Evolutionary conservation across 1,140 invertebrate genomes (phyloP).

Genomic region (Drosophila micromelanica): DNA sequence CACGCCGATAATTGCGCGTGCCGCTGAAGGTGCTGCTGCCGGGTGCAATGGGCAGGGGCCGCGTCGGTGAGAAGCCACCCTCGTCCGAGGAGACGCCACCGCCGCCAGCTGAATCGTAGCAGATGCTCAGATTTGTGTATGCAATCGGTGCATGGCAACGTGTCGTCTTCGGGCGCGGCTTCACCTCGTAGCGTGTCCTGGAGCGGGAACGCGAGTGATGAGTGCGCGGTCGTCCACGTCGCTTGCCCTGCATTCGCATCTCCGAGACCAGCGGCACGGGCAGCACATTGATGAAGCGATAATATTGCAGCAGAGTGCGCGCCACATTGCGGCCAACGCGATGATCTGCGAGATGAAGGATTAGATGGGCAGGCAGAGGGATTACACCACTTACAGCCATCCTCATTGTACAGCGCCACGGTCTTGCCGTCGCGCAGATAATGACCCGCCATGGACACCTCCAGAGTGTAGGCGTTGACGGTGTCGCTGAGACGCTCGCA

Average conservation of each 20-base stretch:
- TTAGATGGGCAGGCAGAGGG: neutral
- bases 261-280: slow-evolving; percentile 86
- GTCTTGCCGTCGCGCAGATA: slow-evolving; percentile 87
- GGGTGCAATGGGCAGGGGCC: slow-evolving; percentile 64
- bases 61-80: slow-evolving; percentile 71
- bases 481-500: slow-evolving; percentile 89
- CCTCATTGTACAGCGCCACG: slow-evolving; percentile 93
- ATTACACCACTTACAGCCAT: slow-evolving; percentile 89
- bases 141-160: slow-evolving; percentile 87
- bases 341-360: slow-evolving; percentile 81
- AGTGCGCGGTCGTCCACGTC: slow-evolving; percentile 83
- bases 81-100: slow-evolving; percentile 83
- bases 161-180: slow-evolving; percentile 86
- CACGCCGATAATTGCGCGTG: slow-evolving; percentile 70
- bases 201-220: slow-evolving; percentile 85
- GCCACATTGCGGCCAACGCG: slow-evolving; percentile 91
- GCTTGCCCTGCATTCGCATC: slow-evolving; percentile 85
- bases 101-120: slow-evolving; percentile 85
- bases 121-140: slow-evolving; percentile 87
- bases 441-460: slow-evolving; percentile 95
- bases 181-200: slow-evolving; percentile 85
- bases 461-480: slow-evolving; percentile 93
- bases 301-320: slow-evolving; percentile 92
- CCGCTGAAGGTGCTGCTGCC: slow-evolving; percentile 79
- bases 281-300: slow-evolving; percentile 90